Evolutionary conservation across 2,888 invertebrate genomes (phyloP).

Genomic region (Aproaerema taeniolella): DNA sequence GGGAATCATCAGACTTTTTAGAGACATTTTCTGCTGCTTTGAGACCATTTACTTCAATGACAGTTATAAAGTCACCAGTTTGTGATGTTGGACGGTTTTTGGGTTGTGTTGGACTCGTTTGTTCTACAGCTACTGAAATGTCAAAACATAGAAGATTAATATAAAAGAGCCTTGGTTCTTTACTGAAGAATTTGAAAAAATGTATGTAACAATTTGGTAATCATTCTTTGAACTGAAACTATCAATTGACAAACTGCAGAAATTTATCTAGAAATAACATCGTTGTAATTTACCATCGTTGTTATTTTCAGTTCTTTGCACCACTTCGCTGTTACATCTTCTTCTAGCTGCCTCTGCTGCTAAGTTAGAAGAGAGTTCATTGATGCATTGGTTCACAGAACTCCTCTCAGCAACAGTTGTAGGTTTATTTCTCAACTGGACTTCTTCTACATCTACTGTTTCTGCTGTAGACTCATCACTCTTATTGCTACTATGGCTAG

Average conservation of each 20-base stretch:
- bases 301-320: slow-evolving; percentile 58
- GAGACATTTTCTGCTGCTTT: slow-evolving; percentile 73
- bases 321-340: slow-evolving; percentile 71
- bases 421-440: slow-evolving; percentile 58
- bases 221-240: no score
- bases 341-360: slow-evolving; percentile 59
- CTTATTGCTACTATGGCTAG: slow-evolving; percentile 48
- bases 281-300: no score
- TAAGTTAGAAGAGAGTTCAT: slow-evolving; percentile 80
- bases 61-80: slow-evolving; percentile 86
- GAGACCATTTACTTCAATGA: slow-evolving; percentile 91
- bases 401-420: slow-evolving; percentile 56
- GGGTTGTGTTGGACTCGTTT: slow-evolving; percentile 57
- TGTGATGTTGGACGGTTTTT: slow-evolving; percentile 74
- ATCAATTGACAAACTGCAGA: no score
- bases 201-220: background rate
- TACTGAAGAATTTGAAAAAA: no score
- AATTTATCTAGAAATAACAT: background rate
- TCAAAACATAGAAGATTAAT: background rate
- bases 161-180: no score
- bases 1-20: slow-evolving; percentile 58
- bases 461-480: slow-evolving; percentile 55
- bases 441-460: slow-evolving; percentile 51
- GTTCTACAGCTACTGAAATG: slow-evolving; percentile 43
- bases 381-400: slow-evolving; percentile 82